Base-by-base conservation (phyloP, 2,113 vertebrate species). In the Cyprinus carpio region DNA sequence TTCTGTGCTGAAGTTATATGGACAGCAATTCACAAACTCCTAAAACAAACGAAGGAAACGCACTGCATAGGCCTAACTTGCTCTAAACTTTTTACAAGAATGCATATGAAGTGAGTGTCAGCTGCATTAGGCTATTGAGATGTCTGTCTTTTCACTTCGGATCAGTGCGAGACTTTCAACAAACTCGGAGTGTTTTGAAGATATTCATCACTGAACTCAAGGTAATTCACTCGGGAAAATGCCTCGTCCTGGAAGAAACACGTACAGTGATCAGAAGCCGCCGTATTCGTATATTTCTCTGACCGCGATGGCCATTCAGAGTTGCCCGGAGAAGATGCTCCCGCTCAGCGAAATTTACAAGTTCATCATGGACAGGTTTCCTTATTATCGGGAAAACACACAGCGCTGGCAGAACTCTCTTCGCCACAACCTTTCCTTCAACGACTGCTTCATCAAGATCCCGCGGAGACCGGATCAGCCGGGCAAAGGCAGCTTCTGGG, bases 351-450 rank as follows among this genome's bases (percentile, higher is more conserved):
- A 98, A 89, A 98, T 99, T 89, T 99, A 98, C 94, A 96, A 96
- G 94, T 99, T 99, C 95, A 99, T 99, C 92, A 98, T 98, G 96
- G 97, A 99, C 88, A 94, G 97, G 37, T 98, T 98, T 91, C 97
- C 97, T 2, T 98, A 96, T 93, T 98, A 98, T 92, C 94, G 97
- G 82, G 97, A 98, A 92, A 96, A 98, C 94, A 97, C 97, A 23
- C 97, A 97, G 92, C 96, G 97, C 78, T 98, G 97, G 97, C 97
- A 99, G 92, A 99, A 99, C 94, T 98, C 97, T 4, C 93, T 99
- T 54, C 95, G 97, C n/a, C 97, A 99, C 95, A 98, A 99, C 91
- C 94, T 99, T 13, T 99, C 97, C 75, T 98, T 99, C 92, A 99
- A 99, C 89, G 97, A 99, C 92, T 99, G 97, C 92, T 98, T 99